phyloP scores from a whole-genome alignment of 2,888 invertebrate genomes.

The Dyspetes luteomarginatus region DNA sequence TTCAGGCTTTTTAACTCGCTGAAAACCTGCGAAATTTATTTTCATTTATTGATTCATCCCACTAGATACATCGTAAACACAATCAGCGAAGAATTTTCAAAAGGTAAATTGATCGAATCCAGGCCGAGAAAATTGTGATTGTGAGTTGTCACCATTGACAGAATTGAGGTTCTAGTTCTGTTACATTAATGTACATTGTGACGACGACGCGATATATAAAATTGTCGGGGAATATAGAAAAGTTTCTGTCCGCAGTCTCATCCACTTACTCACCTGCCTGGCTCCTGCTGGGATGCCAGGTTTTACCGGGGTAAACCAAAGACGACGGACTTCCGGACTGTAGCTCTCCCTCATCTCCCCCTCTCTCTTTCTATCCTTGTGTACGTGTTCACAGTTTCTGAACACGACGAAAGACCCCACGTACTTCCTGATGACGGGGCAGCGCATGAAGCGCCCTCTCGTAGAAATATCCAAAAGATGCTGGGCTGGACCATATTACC shows the following conservation, averaged over 20 bases:
- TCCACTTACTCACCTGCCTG: conserved; percentile 59
- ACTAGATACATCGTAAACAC: too few relatives aligned
- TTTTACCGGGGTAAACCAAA: conserved; percentile 51
- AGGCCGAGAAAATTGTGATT: background rate
- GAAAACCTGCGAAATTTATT: too few relatives aligned
- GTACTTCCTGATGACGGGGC: conserved; percentile 55
- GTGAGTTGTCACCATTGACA: background rate
- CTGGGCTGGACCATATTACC: conserved; percentile 43
- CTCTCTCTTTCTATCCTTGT: conserved; percentile 50
- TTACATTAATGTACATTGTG: background rate
- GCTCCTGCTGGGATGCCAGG: conserved; percentile 43
- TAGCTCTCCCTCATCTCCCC: conserved; percentile 42
- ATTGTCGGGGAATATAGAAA: conserved; percentile 43
- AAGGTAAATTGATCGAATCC: background rate
- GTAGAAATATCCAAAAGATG: conserved; percentile 33
- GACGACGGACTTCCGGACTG: conserved; percentile 55
- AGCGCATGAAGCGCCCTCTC: conserved; percentile 20
- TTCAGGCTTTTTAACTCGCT: too few relatives aligned
- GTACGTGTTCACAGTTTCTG: conserved; percentile 39
- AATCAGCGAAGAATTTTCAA: background rate
- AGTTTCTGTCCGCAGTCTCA: conserved; percentile 40
- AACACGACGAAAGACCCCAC: conserved; percentile 50
- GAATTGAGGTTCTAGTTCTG: too few relatives aligned
- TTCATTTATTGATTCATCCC: too few relatives aligned
- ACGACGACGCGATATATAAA: conserved; percentile 24